phyloP scores from a whole-genome alignment of 1,140 invertebrate genomes.

The Idris sp. region DNA sequence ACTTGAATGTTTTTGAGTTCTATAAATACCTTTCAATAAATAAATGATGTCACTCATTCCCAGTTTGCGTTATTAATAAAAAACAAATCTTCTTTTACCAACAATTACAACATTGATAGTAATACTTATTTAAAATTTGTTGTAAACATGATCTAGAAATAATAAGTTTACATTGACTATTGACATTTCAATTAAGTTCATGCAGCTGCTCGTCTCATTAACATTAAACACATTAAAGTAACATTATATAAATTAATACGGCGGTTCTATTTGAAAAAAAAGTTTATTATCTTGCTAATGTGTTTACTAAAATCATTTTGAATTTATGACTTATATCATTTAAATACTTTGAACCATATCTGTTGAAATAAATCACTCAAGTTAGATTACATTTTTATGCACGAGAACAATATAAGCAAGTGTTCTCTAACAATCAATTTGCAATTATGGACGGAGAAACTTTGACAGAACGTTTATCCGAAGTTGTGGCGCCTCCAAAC shows the following conservation, averaged over 20 bases:
- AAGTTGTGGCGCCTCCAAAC: background rate
- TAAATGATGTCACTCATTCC: too few species aligned
- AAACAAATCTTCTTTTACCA: too few species aligned
- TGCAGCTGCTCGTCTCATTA: background rate
- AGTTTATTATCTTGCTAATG: constrained; percentile 15
- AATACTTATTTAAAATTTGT: too few species aligned
- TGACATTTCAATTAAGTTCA: constrained; percentile 13
- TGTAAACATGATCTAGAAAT: too few species aligned
- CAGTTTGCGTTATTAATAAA: too few species aligned
- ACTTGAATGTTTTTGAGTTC: too few species aligned
- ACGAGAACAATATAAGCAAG: constrained; percentile 22
- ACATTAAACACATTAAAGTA: background rate
- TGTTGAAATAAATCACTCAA: constrained; percentile 33
- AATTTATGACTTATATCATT: constrained; percentile 21
- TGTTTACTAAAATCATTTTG: constrained; percentile 16
- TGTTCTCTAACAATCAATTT: background rate
- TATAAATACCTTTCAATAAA: too few species aligned
- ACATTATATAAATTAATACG: constrained; percentile 1
- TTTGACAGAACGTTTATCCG: constrained; percentile 9
- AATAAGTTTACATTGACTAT: constrained; percentile 12
- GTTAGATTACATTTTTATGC: constrained; percentile 29
- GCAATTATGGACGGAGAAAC: constrained; percentile 35
- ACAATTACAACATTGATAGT: too few species aligned
- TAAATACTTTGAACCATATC: constrained; percentile 36
- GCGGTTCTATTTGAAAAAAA: constrained; percentile 7